phyloP scores from a whole-genome alignment of 2,113 vertebrate species.

The Macquaria ambigua region DNA sequence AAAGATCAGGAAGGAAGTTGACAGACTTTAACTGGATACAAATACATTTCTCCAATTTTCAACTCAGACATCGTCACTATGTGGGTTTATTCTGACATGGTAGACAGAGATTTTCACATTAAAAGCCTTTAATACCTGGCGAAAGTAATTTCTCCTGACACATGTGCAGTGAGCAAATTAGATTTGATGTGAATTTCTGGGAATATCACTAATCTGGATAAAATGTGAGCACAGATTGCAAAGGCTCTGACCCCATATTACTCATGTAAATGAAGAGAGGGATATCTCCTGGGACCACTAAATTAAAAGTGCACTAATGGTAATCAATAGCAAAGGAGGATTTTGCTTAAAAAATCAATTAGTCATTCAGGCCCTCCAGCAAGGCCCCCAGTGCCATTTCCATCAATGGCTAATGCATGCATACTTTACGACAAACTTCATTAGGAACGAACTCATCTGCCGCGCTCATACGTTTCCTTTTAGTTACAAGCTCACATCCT shows the following conservation, averaged over 20 bases:
- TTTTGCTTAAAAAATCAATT: slow-evolving; percentile 53
- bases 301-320: slow-evolving; percentile 37
- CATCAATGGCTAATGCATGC: slow-evolving; percentile 29
- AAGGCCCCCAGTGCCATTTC: background rate
- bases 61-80: background rate
- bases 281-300: slow-evolving; percentile 17
- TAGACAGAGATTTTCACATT: slow-evolving; percentile 9
- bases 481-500: slow-evolving; percentile 22
- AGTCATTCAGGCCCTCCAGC: slow-evolving; percentile 16
- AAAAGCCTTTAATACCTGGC: background rate
- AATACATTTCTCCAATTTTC: background rate
- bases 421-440: slow-evolving; percentile 46
- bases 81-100: slow-evolving; percentile 6
- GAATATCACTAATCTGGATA: slow-evolving; percentile 21
- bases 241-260: slow-evolving; percentile 3
- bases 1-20: slow-evolving; percentile 6
- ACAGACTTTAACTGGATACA: background rate
- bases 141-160: slow-evolving; percentile 1
- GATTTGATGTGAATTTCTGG: slow-evolving; percentile 11
- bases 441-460: slow-evolving; percentile 36
- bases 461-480: slow-evolving; percentile 25
- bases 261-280: slow-evolving; percentile 22
- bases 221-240: slow-evolving; percentile 19
- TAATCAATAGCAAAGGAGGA: slow-evolving; percentile 46
- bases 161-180: slow-evolving; percentile 1